Evolutionary conservation across 2,113 vertebrate genomes (phyloP).

Genomic region (Aleadryas rufinucha): DNA sequence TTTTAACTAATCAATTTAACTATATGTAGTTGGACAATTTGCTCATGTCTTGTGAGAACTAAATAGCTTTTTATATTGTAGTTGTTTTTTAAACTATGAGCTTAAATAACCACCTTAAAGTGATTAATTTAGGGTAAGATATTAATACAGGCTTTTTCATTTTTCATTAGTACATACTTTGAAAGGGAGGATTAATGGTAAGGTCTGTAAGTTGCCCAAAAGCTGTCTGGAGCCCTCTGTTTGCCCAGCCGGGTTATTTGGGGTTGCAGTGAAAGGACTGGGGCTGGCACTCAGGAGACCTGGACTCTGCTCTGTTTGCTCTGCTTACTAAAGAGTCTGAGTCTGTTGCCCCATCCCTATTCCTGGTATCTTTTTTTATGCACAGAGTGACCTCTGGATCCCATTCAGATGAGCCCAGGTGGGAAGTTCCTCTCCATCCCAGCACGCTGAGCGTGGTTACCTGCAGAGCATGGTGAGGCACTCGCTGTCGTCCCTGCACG

Average conservation of each 20-base stretch:
- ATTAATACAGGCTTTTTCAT: background rate
- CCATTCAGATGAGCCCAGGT: background rate
- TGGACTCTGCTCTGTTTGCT: conserved; percentile 38
- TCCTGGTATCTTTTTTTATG: background rate
- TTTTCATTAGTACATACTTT: background rate
- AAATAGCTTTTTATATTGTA: background rate
- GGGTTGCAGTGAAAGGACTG: background rate
- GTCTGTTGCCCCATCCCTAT: background rate
- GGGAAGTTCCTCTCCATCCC: background rate
- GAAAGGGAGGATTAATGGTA: background rate
- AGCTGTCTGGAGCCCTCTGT: background rate
- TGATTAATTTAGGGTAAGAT: background rate
- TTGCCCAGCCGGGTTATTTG: background rate
- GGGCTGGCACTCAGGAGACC: background rate
- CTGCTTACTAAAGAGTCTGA: background rate
- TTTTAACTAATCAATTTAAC: background rate
- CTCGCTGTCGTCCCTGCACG: conserved; percentile 71
- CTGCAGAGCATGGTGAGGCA: conserved; percentile 76
- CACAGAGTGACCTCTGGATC: background rate
- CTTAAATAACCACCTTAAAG: background rate
- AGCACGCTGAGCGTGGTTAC: background rate
- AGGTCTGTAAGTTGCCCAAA: background rate
- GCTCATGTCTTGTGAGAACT: background rate
- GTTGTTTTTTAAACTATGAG: background rate
- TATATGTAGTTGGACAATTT: background rate